Conservation (phyloP, 2,113 vertebrate species). For the Prolemur simus region DNA sequence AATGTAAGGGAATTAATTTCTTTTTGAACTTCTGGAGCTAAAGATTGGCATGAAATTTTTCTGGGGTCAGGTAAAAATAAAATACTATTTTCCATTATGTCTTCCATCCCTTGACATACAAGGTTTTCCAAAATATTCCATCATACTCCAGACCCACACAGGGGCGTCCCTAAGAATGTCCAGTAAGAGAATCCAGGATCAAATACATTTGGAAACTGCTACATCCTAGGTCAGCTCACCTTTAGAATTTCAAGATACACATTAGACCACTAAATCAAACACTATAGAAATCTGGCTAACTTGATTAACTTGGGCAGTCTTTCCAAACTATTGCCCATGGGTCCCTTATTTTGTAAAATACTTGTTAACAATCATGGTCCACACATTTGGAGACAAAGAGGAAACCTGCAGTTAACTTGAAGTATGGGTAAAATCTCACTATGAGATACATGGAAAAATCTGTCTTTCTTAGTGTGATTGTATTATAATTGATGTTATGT, state of each 20-base stretch:
- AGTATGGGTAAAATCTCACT: background rate
- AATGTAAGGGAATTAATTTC: background rate
- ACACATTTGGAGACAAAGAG: background rate
- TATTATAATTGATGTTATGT: background rate
- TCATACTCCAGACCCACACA: background rate
- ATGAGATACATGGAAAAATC: background rate
- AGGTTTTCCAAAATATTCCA: background rate
- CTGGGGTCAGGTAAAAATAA: conserved; percentile 18
- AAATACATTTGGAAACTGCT: background rate
- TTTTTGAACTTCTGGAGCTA: background rate
- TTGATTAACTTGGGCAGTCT: background rate
- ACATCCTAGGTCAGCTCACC: background rate
- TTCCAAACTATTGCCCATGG: background rate
- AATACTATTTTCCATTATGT: background rate
- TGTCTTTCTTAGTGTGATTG: conserved; percentile 27
- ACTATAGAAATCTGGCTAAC: background rate
- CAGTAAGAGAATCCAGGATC: background rate
- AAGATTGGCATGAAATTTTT: conserved; percentile 32
- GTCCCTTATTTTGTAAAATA: background rate
- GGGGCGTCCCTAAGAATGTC: background rate
- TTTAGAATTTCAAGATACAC: background rate
- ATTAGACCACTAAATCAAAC: background rate
- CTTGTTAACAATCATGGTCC: background rate
- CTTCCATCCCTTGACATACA: background rate
- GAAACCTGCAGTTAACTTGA: background rate